Evolutionary conservation across 1,140 invertebrate species (phyloP), one percentile per base, ranked within the genome.

Genomic region (Monomorium pharaonis): DNA sequence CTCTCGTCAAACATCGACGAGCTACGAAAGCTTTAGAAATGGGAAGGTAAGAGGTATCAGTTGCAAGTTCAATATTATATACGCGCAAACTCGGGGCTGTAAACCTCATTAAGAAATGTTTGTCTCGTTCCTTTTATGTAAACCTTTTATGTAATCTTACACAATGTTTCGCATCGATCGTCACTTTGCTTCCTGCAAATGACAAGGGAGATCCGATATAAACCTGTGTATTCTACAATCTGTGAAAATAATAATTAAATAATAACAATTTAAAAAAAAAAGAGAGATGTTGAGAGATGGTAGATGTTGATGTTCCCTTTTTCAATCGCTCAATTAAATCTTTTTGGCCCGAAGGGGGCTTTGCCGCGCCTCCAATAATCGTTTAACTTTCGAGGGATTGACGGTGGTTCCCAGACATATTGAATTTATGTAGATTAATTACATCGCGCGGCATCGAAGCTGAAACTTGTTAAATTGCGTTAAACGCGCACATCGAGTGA

Each of bases 401-500:
- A 60, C 37, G 18, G 9, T 54, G 27, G 24, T 56, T 74, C 12
- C 18, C 30, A 72, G 78, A 83, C 24, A 47, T 58, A 83, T 83
- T 74, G 49, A 83, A 72, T 83, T 83, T 60, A 58, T 83, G 67
- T 33, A 47, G 67, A 83, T 74, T 74, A 74, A 83, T 83, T 74
- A 74, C 42, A 47, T 74, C 37, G 27, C 33, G 42, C 27, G 16
- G 21, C 37, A 60, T 58, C 54, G 70, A 83, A 18, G 78, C 67
- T 49, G 24, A 83, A 72, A 58, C 78, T 72, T 58, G 24, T 18
- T 83, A 67, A 67, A 60, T n/a, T 37, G 14, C 30, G 54, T 72
- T 83, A 60, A 33, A 72, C 54, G 24, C 78, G 18, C 33, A 24
- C 58, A 44, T 83, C 12, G 67, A 67, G 21, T 69, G 51, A 47